These are phyloP conservation scores for Polylopha cassiicola DNA, from an alignment of 2,888 invertebrate genomes.

Conservation along the genomic window DNA sequence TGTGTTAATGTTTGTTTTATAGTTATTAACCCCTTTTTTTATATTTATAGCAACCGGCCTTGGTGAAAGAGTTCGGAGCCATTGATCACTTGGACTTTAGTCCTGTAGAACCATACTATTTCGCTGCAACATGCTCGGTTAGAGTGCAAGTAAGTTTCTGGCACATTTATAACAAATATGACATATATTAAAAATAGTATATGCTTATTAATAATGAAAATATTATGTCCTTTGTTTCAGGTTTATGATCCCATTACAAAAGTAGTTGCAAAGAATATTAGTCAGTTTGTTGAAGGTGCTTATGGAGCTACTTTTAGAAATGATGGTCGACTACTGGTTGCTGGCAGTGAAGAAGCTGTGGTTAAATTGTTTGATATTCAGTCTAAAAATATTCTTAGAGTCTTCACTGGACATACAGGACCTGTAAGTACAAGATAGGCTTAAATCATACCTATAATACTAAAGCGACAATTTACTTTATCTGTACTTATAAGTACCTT, in stretches of 20 bases:
- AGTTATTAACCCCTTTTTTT: constrained; percentile 9
- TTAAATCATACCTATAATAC: too few species aligned
- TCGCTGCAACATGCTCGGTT: constrained; percentile 95
- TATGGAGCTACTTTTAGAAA: constrained; percentile 90
- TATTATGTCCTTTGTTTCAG: too few species aligned
- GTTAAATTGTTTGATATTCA: constrained; percentile 93
- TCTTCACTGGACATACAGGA: constrained; percentile 90
- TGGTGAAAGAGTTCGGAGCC: constrained; percentile 94
- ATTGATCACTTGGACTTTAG: constrained; percentile 95
- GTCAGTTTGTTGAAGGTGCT: constrained; percentile 88
- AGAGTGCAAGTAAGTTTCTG: constrained; percentile 79
- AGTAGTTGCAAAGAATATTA: constrained; percentile 87
- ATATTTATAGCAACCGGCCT: constrained; percentile 82
- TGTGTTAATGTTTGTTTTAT: background rate
- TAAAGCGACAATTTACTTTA: too few species aligned
- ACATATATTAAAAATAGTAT: background rate
- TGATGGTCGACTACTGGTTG: constrained; percentile 89
- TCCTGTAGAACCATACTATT: constrained; percentile 91
- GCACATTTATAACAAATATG: background rate
- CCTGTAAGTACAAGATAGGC: constrained; percentile 73
- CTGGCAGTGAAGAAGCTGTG: constrained; percentile 92
- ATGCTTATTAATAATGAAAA: background rate
- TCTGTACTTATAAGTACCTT: too few species aligned
- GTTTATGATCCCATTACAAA: constrained; percentile 92
- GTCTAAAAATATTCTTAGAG: constrained; percentile 87